These are phyloP conservation scores for Hetaerina titia DNA, from an alignment of 2,888 invertebrate species.

Conservation along the genomic window DNA sequence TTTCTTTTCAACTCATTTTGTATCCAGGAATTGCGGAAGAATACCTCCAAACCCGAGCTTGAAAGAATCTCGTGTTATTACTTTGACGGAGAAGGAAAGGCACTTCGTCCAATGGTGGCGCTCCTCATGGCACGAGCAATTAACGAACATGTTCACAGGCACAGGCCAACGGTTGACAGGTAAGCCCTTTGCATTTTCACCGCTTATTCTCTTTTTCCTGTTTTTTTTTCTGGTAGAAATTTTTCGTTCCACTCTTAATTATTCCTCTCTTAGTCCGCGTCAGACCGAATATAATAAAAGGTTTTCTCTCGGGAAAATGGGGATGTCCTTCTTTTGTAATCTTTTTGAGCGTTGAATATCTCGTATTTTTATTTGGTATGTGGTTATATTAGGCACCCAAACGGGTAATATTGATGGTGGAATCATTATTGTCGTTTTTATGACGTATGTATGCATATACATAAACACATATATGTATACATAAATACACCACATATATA, in stretches of 20 bases:
- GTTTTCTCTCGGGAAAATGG: too few species aligned
- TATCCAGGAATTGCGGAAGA: constrained; percentile 85
- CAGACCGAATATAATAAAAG: not conserved
- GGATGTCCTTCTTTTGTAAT: too few species aligned
- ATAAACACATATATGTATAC: too few species aligned
- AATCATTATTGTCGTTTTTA: too few species aligned
- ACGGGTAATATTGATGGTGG: too few species aligned
- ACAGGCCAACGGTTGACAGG: constrained; percentile 84
- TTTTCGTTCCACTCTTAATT: not conserved
- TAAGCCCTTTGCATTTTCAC: not conserved
- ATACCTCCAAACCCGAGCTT: constrained; percentile 90
- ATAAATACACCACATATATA: too few species aligned
- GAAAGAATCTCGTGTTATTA: constrained; percentile 97
- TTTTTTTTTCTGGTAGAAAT: not conserved
- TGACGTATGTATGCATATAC: too few species aligned
- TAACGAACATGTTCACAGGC: constrained; percentile 92
- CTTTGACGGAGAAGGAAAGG: constrained; percentile 99
- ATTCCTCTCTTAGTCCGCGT: not conserved
- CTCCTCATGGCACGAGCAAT: constrained; percentile 96
- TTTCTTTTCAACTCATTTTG: constrained; percentile 69
- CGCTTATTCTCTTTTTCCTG: not conserved
- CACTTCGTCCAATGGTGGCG: constrained; percentile 96
- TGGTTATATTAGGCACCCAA: too few species aligned
- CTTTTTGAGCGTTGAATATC: too few species aligned
- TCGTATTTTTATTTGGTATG: too few species aligned